Conservation (phyloP, 2,888 invertebrate genomes). For the Chloroclysta siterata region DNA sequence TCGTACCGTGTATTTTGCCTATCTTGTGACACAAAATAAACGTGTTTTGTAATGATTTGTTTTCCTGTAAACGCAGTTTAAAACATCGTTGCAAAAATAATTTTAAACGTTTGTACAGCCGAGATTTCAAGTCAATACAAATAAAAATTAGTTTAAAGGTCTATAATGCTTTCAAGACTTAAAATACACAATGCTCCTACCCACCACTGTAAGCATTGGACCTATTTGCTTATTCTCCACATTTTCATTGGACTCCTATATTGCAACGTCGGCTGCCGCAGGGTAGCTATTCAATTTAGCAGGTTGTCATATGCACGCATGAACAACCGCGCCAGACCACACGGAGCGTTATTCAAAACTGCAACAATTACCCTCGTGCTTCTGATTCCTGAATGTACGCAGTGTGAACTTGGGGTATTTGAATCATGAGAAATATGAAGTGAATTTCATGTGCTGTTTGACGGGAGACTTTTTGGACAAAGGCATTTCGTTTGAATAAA, state of each 20-base stretch:
- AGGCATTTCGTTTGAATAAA: neutral
- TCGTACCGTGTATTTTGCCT: no score
- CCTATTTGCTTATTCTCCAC: slow-evolving; percentile 24
- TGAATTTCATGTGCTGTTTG: slow-evolving; percentile 4
- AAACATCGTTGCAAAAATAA: no score
- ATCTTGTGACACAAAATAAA: no score
- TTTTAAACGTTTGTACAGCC: neutral
- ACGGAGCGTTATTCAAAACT: slow-evolving; percentile 49
- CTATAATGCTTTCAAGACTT: neutral
- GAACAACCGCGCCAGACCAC: slow-evolving; percentile 47
- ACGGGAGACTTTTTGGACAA: slow-evolving; percentile 8
- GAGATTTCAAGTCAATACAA: neutral
- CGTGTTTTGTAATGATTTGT: no score
- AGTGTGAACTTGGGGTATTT: slow-evolving; percentile 21
- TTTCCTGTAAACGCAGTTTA: no score
- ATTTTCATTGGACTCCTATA: slow-evolving; percentile 20
- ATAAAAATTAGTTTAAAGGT: neutral
- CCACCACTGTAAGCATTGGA: slow-evolving; percentile 9
- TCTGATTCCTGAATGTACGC: slow-evolving; percentile 21
- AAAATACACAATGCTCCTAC: slow-evolving; percentile 6
- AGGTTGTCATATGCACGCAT: slow-evolving; percentile 69
- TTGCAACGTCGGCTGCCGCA: slow-evolving; percentile 29
- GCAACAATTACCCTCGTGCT: slow-evolving; percentile 43
- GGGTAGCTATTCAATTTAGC: slow-evolving; percentile 65
- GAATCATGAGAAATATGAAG: slow-evolving; percentile 12